A percentile compares a stretch with the other conserved stretches of the same genome.
phyloP scores from a whole-genome alignment of 53 echinoderm and acorn worm species.

The Actinopyga echinites region DNA sequence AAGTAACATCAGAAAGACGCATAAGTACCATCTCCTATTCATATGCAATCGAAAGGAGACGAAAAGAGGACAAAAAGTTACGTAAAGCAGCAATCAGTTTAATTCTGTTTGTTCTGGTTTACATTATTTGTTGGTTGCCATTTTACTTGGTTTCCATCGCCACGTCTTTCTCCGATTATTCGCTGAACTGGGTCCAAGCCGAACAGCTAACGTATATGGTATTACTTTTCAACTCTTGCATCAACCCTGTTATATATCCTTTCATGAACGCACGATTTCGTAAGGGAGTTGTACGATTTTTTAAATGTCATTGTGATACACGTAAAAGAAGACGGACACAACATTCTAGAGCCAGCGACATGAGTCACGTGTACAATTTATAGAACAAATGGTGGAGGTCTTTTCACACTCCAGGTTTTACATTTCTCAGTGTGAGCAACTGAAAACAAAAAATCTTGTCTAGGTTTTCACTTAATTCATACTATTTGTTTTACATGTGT shows the following conservation, averaged over 20 bases:
- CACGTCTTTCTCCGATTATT: conserved; percentile 13
- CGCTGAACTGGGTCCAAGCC: not conserved
- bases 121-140: conserved; percentile 9
- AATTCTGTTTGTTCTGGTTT: conserved; percentile 12
- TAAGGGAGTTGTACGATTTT: not conserved
- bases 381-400: not conserved
- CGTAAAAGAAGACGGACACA: not conserved
- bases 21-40: not conserved
- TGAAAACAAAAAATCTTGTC: too few relatives aligned
- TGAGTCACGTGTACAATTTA: not conserved
- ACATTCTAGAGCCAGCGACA: conserved; percentile 9
- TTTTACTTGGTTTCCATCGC: conserved; percentile 19
- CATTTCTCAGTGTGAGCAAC: too few relatives aligned
- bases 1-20: not conserved
- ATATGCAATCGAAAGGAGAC: not conserved
- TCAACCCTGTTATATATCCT: conserved; percentile 18
- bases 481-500: too few relatives aligned
- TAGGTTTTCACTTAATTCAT: too few relatives aligned
- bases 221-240: not conserved
- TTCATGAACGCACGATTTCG: conserved; percentile 13
- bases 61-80: not conserved
- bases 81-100: conserved; percentile 9
- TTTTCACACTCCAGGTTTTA: too few relatives aligned
- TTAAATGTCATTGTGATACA: not conserved
- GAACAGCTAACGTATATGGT: conserved; percentile 20